Percentiles rank a stretch among this genome's conserved stretches.
Evolutionary conservation across 1,140 invertebrate species (phyloP).

Genomic region (Lasioglossum albipes): DNA sequence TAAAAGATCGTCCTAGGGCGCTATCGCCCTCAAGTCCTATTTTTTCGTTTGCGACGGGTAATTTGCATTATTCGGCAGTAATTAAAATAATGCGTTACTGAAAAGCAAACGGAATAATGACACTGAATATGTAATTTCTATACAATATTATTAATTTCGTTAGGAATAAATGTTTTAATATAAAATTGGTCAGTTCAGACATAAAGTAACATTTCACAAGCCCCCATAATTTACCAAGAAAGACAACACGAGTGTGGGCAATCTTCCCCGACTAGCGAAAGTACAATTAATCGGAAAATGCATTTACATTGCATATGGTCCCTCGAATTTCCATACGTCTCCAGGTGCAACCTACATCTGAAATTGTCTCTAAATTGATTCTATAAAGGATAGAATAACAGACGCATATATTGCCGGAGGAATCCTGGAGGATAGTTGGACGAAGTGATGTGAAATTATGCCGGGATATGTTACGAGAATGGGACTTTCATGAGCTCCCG

Average conservation of each 20-base stretch:
- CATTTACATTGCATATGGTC: neutral
- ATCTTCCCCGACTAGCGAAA: neutral
- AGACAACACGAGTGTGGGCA: neutral
- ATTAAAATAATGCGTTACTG: too few species aligned
- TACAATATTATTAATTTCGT: too few species aligned
- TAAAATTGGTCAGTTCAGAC: neutral
- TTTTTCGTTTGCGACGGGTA: too few species aligned
- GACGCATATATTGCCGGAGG: neutral
- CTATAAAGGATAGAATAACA: neutral
- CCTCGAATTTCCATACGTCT: neutral
- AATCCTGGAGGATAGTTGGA: neutral
- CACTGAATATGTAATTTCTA: too few species aligned
- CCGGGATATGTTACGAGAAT: neutral
- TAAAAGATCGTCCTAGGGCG: too few species aligned
- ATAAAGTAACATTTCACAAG: neutral
- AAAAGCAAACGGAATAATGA: too few species aligned
- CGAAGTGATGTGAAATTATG: neutral
- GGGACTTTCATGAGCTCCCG: neutral
- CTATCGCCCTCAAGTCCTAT: too few species aligned
- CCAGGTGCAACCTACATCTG: neutral
- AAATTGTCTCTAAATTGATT: neutral
- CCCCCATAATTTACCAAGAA: neutral
- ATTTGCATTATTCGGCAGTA: too few species aligned
- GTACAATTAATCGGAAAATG: slow-evolving; percentile 5
- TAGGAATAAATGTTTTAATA: neutral